Percentiles rank a stretch among this genome's conserved stretches.
phyloP scores from a whole-genome alignment of 2,113 vertebrate species.

The Nettapus auritus region DNA sequence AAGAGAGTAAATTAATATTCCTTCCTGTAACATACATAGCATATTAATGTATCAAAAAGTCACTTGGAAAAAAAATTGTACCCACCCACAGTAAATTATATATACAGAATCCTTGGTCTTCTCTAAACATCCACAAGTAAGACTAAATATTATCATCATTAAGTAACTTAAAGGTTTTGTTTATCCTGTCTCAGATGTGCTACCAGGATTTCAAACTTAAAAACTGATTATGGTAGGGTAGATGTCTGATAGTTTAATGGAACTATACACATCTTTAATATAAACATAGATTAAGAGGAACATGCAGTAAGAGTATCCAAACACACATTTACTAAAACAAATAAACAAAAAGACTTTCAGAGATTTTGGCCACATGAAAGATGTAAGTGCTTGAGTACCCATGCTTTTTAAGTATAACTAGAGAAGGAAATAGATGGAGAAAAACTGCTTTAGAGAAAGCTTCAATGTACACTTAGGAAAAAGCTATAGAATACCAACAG shows the following conservation, averaged over 20 bases:
- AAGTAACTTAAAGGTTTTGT: not conserved
- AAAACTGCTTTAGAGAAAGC: not conserved
- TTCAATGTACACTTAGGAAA: not conserved
- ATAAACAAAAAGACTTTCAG: not conserved
- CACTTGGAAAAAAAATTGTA: not conserved
- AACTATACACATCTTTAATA: not conserved
- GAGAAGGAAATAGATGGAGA: not conserved
- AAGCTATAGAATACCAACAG: not conserved
- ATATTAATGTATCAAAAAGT: not conserved
- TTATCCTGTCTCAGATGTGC: not conserved
- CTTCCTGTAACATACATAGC: not conserved
- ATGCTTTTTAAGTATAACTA: not conserved
- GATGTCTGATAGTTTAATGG: not conserved
- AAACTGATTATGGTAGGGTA: not conserved
- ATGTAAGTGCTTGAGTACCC: not conserved
- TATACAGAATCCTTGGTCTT: not conserved
- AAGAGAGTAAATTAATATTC: not conserved
- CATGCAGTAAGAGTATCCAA: not conserved
- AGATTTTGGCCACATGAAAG: not conserved
- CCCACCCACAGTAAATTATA: not conserved
- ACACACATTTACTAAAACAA: not conserved
- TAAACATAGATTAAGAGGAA: not conserved
- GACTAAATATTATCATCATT: not conserved
- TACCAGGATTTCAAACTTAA: not conserved
- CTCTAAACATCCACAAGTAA: not conserved